Evolutionary conservation across 2,888 invertebrate genomes (phyloP).

Genomic region (Chesias legatella): DNA sequence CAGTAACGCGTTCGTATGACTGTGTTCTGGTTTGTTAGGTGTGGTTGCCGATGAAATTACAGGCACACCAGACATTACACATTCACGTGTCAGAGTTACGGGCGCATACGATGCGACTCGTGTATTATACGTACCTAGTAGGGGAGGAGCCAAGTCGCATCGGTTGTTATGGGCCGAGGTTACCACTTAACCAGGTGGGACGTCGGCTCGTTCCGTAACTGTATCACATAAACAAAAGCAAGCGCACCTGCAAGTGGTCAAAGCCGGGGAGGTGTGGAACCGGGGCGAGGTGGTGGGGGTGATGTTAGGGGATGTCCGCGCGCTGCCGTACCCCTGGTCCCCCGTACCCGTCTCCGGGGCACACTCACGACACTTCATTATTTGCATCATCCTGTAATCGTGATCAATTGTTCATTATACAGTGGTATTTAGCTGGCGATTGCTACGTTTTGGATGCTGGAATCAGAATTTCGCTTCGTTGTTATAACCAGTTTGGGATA

Average conservation of each 20-base stretch:
- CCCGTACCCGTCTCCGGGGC: conserved; percentile 46
- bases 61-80: no score
- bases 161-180: no score
- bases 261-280: conserved; percentile 51
- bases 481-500: conserved; percentile 63
- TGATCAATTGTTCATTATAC: conserved; percentile 2
- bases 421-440: background rate
- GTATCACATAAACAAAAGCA: no score
- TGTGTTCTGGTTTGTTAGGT: no score
- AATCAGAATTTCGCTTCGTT: conserved; percentile 64
- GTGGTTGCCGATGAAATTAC: no score
- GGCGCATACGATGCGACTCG: no score
- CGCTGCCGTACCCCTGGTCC: conserved; percentile 69
- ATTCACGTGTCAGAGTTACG: no score
- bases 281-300: conserved; percentile 59
- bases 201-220: no score
- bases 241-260: conserved; percentile 45
- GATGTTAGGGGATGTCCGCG: conserved; percentile 57
- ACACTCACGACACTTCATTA: conserved; percentile 48
- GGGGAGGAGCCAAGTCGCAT: no score
- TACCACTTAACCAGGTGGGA: no score
- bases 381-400: conserved; percentile 69
- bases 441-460: background rate
- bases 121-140: no score
- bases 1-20: no score